A percentile compares a stretch with the other conserved stretches of the same genome.
These are phyloP conservation scores for Globicephala melas DNA, from an alignment of 2,113 vertebrate species.

Conservation along the genomic window DNA sequence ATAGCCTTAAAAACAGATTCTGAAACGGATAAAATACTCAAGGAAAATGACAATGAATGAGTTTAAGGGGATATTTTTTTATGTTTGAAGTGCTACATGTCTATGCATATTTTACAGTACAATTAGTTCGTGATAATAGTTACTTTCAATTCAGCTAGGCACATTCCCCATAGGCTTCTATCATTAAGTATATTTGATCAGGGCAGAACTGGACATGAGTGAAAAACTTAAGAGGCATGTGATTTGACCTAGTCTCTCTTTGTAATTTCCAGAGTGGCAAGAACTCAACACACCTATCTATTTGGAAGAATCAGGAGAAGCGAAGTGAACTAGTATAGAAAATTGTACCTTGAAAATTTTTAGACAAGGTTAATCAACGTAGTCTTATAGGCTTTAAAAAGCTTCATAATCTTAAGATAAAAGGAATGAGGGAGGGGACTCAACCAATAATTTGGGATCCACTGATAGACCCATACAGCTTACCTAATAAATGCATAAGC, in stretches of 20 bases:
- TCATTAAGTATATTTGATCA: constrained; percentile 49
- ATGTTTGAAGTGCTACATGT: constrained; percentile 25
- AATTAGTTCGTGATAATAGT: constrained; percentile 40
- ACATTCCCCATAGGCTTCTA: neutral
- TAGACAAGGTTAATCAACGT: neutral
- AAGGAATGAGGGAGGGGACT: neutral
- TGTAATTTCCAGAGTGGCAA: neutral
- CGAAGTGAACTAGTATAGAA: neutral
- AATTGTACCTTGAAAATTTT: neutral
- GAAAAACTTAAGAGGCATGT: constrained; percentile 11
- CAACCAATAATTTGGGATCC: neutral
- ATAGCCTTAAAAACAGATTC: constrained; percentile 7
- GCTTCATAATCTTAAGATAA: neutral
- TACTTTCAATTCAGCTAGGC: constrained; percentile 42
- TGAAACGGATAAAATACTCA: neutral
- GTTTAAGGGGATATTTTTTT: constrained; percentile 29
- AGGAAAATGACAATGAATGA: constrained; percentile 10
- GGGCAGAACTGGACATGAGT: neutral
- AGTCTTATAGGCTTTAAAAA: neutral
- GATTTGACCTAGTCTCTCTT: neutral
- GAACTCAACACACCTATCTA: neutral
- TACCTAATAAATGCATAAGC: neutral
- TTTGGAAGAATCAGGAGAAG: neutral
- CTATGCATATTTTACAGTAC: constrained; percentile 39
- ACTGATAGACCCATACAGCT: neutral